A percentile compares a stretch with the other conserved stretches of the same genome.
Conservation (phyloP, 2,797 vertebrate species). For the Alcedo quadribrachys region DNA sequence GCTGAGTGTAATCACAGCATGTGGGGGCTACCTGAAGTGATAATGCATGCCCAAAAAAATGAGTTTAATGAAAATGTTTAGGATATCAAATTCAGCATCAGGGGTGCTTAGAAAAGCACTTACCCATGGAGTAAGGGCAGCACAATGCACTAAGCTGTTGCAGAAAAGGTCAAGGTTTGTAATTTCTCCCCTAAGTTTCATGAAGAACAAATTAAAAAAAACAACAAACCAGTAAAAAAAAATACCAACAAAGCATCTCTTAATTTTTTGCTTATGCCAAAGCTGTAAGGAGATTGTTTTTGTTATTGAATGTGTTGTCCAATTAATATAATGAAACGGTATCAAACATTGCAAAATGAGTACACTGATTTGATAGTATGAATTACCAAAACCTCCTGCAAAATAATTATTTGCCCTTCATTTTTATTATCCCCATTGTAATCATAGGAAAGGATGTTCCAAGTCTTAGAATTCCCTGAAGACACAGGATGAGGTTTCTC, state of each 20-base stretch:
- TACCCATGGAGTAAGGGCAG: neutral
- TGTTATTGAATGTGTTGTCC: neutral
- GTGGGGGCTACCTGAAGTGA: conserved; percentile 35
- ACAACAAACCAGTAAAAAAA: neutral
- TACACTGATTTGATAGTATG: neutral
- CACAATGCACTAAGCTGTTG: neutral
- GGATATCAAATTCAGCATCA: conserved; percentile 20
- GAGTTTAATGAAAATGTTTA: conserved; percentile 58
- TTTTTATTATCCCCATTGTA: neutral
- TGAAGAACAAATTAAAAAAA: neutral
- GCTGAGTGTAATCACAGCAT: conserved; percentile 7
- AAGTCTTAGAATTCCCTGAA: neutral
- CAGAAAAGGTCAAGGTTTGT: neutral
- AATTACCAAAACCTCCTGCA: neutral
- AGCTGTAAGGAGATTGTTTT: neutral
- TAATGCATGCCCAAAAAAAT: conserved; percentile 33
- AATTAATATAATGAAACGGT: neutral
- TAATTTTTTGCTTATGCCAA: neutral
- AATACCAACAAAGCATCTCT: neutral
- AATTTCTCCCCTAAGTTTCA: neutral
- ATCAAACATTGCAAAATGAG: neutral
- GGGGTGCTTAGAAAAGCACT: conserved; percentile 17
- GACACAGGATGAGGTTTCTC: neutral
- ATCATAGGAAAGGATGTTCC: neutral
- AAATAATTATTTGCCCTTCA: neutral